Evolutionary conservation across 2,888 invertebrate species (phyloP).

Genomic region (Pseudeuparius sepicola): DNA sequence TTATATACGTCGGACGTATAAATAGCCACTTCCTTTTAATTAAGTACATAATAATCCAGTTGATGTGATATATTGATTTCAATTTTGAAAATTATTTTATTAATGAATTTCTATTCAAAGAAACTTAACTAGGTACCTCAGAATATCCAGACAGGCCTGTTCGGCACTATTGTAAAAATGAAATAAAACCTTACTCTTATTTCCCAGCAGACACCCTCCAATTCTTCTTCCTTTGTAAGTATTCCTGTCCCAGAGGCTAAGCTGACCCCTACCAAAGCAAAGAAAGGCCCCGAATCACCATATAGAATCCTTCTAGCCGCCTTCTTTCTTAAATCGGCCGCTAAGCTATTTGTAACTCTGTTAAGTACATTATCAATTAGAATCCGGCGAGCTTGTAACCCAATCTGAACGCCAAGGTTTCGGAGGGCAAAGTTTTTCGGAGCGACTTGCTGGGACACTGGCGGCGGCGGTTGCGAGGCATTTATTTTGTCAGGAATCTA

Average conservation of each 20-base stretch:
- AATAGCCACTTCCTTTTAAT: too few relatives aligned
- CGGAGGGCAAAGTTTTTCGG: constrained; percentile 34
- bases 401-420: constrained; percentile 44
- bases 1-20: too few relatives aligned
- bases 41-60: too few relatives aligned
- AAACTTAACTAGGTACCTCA: neutral
- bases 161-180: neutral
- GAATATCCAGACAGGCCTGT: too few relatives aligned
- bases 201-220: constrained; percentile 69
- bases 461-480: constrained; percentile 23
- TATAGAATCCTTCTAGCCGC: constrained; percentile 54
- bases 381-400: constrained; percentile 53
- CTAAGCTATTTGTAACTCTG: constrained; percentile 55
- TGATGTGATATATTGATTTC: too few relatives aligned
- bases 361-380: constrained; percentile 61
- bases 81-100: too few relatives aligned
- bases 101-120: too few relatives aligned
- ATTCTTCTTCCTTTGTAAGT: constrained; percentile 64
- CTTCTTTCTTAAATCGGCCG: constrained; percentile 50
- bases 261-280: constrained; percentile 63
- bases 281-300: constrained; percentile 63
- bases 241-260: constrained; percentile 64
- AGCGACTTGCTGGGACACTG: neutral
- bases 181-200: constrained; percentile 48
- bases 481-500: constrained; percentile 36